Evolutionary conservation across 2,797 vertebrate species (phyloP).

Genomic region (Lepilemur septentrionalis): DNA sequence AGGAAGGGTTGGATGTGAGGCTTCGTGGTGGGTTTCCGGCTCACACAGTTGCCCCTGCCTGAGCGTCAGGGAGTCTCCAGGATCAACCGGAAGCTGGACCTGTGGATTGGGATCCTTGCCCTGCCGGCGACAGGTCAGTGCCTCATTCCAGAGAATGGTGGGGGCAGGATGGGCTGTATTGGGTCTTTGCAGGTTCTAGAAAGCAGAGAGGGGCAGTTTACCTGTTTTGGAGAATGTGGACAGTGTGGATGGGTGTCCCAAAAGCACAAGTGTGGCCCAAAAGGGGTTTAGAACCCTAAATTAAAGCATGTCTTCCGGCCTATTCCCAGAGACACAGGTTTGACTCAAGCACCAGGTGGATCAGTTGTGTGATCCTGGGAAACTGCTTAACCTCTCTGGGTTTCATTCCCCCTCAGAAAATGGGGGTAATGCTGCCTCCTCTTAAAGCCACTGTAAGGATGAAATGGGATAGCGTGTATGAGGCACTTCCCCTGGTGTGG

Average conservation of each 20-base stretch:
- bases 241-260: neutral
- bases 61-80: rapidly evolving
- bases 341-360: neutral
- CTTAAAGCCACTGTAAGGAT: neutral
- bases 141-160: neutral
- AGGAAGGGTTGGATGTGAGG: neutral
- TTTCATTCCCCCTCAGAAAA: neutral
- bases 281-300: neutral
- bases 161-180: neutral
- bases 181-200: neutral
- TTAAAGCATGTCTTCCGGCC: neutral
- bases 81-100: neutral
- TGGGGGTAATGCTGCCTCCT: no score
- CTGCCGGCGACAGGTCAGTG: conserved; percentile 30
- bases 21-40: neutral
- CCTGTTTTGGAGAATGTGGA: neutral
- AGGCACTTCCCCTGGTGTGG: neutral
- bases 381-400: neutral
- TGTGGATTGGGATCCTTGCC: rapidly evolving
- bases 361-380: neutral
- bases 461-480: rapidly evolving
- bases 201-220: neutral
- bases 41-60: neutral
- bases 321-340: neutral
- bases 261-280: rapidly evolving